phyloP scores from a whole-genome alignment of 2,797 vertebrate species.

The Margarornis squamiger region DNA sequence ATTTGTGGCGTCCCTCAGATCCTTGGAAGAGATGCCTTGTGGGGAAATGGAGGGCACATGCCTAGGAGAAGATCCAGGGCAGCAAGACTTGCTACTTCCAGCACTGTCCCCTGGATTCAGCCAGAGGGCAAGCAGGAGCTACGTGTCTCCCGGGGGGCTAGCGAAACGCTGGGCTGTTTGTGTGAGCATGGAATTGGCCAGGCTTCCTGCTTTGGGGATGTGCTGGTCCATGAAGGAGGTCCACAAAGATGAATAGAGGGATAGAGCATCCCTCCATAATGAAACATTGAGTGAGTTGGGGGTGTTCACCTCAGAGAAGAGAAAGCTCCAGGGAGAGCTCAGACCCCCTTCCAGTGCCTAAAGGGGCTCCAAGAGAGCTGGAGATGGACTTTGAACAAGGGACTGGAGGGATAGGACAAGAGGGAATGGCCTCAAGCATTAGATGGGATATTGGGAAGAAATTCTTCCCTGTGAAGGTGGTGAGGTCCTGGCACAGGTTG shows the following conservation, averaged over 20 bases:
- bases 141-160: accelerated
- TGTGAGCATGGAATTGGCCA: not conserved
- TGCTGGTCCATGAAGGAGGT: not conserved
- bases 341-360: not conserved
- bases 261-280: not conserved
- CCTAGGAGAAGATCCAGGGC: accelerated
- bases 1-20: not conserved
- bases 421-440: not conserved
- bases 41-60: accelerated
- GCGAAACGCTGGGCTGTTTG: not conserved
- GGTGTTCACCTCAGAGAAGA: not conserved
- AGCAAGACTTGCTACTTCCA: not conserved
- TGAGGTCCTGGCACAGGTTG: not conserved
- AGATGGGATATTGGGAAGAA: not conserved
- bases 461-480: not conserved
- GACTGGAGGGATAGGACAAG: not conserved
- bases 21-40: not conserved
- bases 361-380: not conserved
- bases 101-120: not conserved
- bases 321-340: not conserved
- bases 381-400: not conserved
- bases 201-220: not conserved
- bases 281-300: not conserved
- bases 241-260: not conserved
- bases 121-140: accelerated